Base-by-base conservation (phyloP, 1,140 invertebrate genomes). In the Arctopsyche grandis region DNA sequence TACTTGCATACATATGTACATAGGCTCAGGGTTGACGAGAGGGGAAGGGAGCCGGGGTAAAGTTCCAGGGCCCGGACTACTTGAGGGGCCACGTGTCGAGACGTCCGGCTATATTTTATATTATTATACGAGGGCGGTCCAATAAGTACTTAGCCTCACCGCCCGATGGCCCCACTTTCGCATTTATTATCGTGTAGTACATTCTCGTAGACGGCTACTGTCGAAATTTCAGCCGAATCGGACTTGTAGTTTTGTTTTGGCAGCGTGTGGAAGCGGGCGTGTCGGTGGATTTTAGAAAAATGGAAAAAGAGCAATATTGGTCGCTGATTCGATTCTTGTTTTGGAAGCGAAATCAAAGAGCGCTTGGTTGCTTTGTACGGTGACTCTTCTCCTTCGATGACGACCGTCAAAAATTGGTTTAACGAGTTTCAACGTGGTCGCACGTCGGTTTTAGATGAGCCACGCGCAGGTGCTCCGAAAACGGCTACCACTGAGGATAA, bases 331-430 rank as follows among this genome's bases (percentile, higher is more conserved):
- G 79, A 70, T 82, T 82, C 60, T 80, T 71, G 79, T 82, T 82
- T 80, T 80, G 77, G 73, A 63, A 79, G 12, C 44, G 12, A 46
- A 12, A 46, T 46, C 5, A 46, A 46, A 46, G 12, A 5, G 12
- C 5, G 12, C 5, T 46, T 46, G 12, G 44, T 7, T 60, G 58
- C 74, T 77, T 74, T 79, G 14, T 83, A 81, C 69, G 78, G 78
- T 75, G 80, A 83, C 75, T 82, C 82, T 84, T 83, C 80, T 80
- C 83, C 81, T 83, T 83, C 83, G 22, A 82, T 83, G 74, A 82
- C 80, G 5, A 46, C 44, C 5, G 12, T 46, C 12, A 46, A 46
- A 46, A 7, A 46, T 46, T 46, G 44, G 44, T 46, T 46, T 12
- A 46, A 46, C 44, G 44, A 46, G 12, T 46, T 46, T 46, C 5